A percentile compares a stretch with the other conserved stretches of the same genome.
phyloP scores from a whole-genome alignment of 2,888 invertebrate genomes.

The Mactromeris polynyma region DNA sequence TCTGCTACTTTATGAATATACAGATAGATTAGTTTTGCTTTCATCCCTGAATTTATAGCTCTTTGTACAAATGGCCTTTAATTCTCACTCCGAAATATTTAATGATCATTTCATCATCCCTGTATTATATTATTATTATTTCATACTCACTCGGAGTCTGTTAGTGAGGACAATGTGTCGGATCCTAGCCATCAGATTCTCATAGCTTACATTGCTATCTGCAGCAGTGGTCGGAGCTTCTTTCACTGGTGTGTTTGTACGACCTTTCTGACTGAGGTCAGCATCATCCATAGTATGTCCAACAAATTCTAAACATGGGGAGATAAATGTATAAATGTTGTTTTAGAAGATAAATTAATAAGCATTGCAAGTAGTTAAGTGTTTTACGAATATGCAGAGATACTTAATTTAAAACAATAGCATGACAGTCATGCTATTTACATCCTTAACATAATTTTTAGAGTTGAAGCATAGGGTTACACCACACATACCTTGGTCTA shows the following conservation, averaged over 20 bases:
- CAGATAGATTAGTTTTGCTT: not conserved
- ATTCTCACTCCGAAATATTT: no score
- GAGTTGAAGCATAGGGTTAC: no score
- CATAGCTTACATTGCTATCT: slow-evolving; percentile 81
- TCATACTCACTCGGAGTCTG: slow-evolving; percentile 83
- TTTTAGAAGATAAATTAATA: no score
- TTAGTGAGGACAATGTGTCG: slow-evolving; percentile 85
- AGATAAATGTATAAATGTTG: no score
- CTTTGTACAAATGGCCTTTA: no score
- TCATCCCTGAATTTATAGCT: no score
- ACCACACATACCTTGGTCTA: slow-evolving; percentile 86
- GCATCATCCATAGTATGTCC: slow-evolving; percentile 83
- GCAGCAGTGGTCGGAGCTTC: slow-evolving; percentile 65
- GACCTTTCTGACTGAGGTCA: slow-evolving; percentile 71
- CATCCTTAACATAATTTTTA: no score
- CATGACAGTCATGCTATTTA: no score
- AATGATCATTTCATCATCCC: no score
- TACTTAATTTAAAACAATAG: no score
- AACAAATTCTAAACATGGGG: slow-evolving; percentile 84
- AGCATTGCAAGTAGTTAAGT: no score
- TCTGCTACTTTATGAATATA: not conserved
- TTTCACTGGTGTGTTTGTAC: slow-evolving; percentile 73
- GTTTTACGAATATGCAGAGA: no score
- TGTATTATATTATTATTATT: not conserved
- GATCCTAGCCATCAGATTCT: slow-evolving; percentile 86